These are phyloP conservation scores for Cryptocephalus primarius DNA, from an alignment of 2,888 invertebrate genomes.

Conservation along the genomic window DNA sequence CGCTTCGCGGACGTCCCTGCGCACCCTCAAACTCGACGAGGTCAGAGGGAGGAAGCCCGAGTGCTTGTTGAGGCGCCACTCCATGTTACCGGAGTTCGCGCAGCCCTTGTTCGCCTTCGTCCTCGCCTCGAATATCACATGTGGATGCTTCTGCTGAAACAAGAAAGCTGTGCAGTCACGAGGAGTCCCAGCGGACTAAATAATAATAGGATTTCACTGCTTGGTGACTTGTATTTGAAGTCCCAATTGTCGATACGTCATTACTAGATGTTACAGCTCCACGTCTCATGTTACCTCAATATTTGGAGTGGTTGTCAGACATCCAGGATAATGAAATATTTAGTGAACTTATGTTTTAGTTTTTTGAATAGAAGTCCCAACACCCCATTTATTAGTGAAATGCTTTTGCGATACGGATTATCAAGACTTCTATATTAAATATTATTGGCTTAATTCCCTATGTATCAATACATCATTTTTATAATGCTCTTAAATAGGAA, in stretches of 20 bases:
- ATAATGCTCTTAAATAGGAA: no score
- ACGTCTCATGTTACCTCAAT: no score
- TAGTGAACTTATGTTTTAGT: no score
- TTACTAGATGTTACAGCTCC: no score
- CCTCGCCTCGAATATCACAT: slow-evolving; percentile 92
- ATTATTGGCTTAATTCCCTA: no score
- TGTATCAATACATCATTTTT: no score
- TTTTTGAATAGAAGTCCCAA: no score
- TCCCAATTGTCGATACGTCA: no score
- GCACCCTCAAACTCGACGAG: slow-evolving; percentile 11
- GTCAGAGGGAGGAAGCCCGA: slow-evolving; percentile 33
- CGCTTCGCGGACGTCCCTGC: slow-evolving; percentile 75
- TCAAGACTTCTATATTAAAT: no score
- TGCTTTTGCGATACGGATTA: no score
- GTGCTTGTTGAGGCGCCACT: slow-evolving; percentile 51
- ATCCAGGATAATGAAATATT: neutral
- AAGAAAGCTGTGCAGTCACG: slow-evolving; percentile 27
- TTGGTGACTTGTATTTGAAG: neutral
- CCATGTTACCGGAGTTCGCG: slow-evolving; percentile 68
- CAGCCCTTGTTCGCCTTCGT: slow-evolving; percentile 86
- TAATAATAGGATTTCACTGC: slow-evolving; percentile 1
- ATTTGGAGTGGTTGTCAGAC: neutral
- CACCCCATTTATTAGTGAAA: no score
- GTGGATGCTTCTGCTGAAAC: slow-evolving; percentile 93
- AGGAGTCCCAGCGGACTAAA: slow-evolving; percentile 6